Conservation (phyloP, 2,113 vertebrate species). For the Mesoclemmys tuberculata region DNA sequence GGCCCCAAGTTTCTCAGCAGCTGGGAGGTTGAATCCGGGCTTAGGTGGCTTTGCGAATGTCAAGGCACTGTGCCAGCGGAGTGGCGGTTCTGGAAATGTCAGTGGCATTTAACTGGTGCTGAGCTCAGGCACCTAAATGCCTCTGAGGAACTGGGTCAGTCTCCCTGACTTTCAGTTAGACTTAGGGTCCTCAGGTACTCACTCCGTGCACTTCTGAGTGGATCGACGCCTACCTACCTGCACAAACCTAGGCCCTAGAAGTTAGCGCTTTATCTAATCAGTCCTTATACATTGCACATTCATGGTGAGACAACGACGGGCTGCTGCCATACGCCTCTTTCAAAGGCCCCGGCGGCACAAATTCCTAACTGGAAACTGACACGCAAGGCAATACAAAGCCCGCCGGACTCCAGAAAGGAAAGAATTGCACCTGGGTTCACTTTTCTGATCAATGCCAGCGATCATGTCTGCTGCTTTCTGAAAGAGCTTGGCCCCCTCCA, state of each 20-base stretch:
- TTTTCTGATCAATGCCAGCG: accelerated
- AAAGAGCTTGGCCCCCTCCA: not conserved
- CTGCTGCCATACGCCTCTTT: not conserved
- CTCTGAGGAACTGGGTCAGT: not conserved
- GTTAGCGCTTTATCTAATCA: not conserved
- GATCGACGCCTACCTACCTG: not conserved
- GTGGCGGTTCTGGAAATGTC: not conserved
- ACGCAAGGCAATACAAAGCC: not conserved
- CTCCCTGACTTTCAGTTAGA: not conserved
- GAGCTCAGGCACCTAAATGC: not conserved
- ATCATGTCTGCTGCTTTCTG: accelerated
- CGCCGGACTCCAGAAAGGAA: not conserved
- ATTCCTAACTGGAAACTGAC: not conserved
- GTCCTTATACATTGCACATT: not conserved
- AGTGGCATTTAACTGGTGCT: not conserved
- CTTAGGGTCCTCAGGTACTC: not conserved
- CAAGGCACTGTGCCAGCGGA: not conserved
- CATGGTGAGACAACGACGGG: not conserved
- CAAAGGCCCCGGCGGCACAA: not conserved
- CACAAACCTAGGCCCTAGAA: not conserved
- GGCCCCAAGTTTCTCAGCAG: not conserved
- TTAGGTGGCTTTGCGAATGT: not conserved
- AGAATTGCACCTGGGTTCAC: not conserved
- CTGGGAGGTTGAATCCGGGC: not conserved
- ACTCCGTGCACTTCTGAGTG: not conserved